Evolutionary conservation across 1,140 invertebrate species (phyloP), one percentile per base, ranked within the genome.

Genomic region (Cyrtorhinus lividipennis): DNA sequence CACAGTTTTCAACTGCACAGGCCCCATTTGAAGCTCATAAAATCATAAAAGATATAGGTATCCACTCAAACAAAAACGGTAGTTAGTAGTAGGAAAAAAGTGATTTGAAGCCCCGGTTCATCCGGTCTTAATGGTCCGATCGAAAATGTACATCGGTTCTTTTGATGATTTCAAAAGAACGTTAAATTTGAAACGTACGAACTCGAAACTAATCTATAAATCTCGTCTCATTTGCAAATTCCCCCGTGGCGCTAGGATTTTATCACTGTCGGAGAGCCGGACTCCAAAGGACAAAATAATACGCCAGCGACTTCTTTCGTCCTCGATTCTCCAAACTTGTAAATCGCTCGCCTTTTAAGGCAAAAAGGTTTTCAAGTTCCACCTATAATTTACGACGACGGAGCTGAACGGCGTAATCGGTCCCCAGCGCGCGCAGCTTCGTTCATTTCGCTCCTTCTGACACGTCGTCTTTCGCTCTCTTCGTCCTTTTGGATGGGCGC

Each of bases 351-450:
- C 48, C 48, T 53, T 53, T 10, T 53, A 53, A 53, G 48, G 48
- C 48, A 53, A 53, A 53, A 53, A 53, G 48, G 48, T 53, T 53
- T 53, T 53, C 48, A 53, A 53, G 48, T 53, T 53, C 48, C 48
- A 53, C 48, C n/a, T 53, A 53, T 53, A 53, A 53, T 53, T 53
- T 53, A 53, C 48, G 8, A 20, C 48, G 10, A 5, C 10, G 48
- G 20, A 5, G 8, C 5, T 5, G 20, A 5, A 5, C 48, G 18
- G 48, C 48, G 10, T 5, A 53, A 10, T 15, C 20, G 10, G 10
- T 53, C 48, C 20, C 48, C 20, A 10, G 10, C 48, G 20, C 48
- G 12, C 48, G 5, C 48, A 10, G 10, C 8, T 20, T 20, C 20
- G 10, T 10, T 3, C 48, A 20, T 22, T 53, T 22, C 18, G 5